A percentile compares a stretch with the other conserved stretches of the same genome.
phyloP scores from a whole-genome alignment of 2,888 invertebrate genomes.

The Ormyrus pomaceus region DNA sequence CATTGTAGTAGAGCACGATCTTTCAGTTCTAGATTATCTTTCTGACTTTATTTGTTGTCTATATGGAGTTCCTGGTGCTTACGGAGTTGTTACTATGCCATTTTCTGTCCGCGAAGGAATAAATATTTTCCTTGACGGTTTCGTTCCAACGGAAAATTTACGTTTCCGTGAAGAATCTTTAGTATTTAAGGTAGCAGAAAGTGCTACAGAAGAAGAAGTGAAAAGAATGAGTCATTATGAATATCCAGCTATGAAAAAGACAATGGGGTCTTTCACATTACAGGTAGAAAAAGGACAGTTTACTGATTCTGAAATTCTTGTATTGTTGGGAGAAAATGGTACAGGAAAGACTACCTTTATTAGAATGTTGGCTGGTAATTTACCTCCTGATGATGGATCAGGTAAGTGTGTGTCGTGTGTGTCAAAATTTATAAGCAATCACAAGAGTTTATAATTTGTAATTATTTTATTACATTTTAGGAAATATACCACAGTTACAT shows the following conservation, averaged over 20 bases:
- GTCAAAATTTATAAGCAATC: slow-evolving; percentile 50
- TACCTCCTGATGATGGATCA: slow-evolving; percentile 90
- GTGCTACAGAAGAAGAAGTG: slow-evolving; percentile 97
- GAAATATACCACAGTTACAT: slow-evolving; percentile 91
- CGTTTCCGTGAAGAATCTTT: slow-evolving; percentile 98
- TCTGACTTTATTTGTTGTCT: slow-evolving; percentile 99
- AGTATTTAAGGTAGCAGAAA: slow-evolving; percentile 98
- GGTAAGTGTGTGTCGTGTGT: slow-evolving; percentile 72
- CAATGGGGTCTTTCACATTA: slow-evolving; percentile 87
- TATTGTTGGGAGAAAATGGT: slow-evolving; percentile 97
- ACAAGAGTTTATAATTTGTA: slow-evolving; percentile 15
- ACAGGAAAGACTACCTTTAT: slow-evolving; percentile 99
- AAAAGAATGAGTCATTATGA: slow-evolving; percentile 97
- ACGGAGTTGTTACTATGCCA: slow-evolving; percentile 99
- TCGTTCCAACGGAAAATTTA: slow-evolving; percentile 99
- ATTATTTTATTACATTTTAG: slow-evolving; percentile 69
- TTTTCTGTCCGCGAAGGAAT: slow-evolving; percentile 99
- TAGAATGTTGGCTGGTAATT: slow-evolving; percentile 96
- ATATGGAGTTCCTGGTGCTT: slow-evolving; percentile 98
- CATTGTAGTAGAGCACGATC: slow-evolving; percentile 99
- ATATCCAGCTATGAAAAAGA: slow-evolving; percentile 94
- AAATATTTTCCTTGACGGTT: slow-evolving; percentile 99
- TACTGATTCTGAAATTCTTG: slow-evolving; percentile 99
- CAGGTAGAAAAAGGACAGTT: slow-evolving; percentile 93
- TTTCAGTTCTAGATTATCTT: slow-evolving; percentile 98